Evolutionary conservation across 1,140 invertebrate genomes (phyloP).

Genomic region (Danaus plexippus): DNA sequence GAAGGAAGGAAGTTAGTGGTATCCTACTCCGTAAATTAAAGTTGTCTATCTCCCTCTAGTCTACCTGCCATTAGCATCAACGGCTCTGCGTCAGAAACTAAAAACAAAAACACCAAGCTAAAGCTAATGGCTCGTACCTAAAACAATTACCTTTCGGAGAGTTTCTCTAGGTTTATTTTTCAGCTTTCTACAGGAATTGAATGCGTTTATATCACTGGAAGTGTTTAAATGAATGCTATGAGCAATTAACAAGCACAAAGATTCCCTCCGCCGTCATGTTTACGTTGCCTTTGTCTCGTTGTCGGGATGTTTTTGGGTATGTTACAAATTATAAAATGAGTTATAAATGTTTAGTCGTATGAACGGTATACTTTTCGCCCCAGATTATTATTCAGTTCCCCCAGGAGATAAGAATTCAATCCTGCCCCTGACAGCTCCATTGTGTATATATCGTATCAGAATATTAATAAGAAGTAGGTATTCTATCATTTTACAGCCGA

Average conservation of each 20-base stretch:
- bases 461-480: background rate
- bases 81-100: background rate
- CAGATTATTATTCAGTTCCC: slow-evolving; percentile 7
- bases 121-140: no score
- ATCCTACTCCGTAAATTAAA: slow-evolving; percentile 19
- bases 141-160: no score
- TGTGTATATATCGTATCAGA: slow-evolving; percentile 10
- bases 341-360: background rate
- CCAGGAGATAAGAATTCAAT: slow-evolving; percentile 10
- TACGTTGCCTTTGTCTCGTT: no score
- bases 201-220: no score
- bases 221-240: no score
- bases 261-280: no score
- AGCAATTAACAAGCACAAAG: no score
- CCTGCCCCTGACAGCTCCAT: slow-evolving; percentile 9
- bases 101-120: no score
- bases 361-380: slow-evolving; percentile 1
- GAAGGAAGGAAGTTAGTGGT: slow-evolving; percentile 44
- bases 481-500: background rate
- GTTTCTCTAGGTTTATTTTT: no score
- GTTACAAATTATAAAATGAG: background rate
- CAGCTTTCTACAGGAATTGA: no score
- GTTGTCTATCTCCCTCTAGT: slow-evolving; percentile 23
- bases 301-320: background rate
- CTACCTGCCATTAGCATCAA: slow-evolving; percentile 21